Conservation (phyloP, 1,140 invertebrate species). For the Drosophila tropicalis region DNA sequence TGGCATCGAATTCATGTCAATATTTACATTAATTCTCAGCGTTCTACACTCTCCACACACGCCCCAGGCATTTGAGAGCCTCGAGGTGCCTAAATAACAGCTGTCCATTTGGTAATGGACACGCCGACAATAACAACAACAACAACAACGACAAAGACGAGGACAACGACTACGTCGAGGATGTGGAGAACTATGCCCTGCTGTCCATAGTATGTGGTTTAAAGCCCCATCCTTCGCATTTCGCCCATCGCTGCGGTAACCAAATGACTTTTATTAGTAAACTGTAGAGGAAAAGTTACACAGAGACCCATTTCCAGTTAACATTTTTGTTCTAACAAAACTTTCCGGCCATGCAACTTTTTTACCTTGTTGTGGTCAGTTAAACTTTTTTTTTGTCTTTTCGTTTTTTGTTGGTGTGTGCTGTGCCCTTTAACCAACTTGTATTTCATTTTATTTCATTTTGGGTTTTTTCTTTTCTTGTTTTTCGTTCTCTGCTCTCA, state of each 20-base stretch:
- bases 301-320: conserved; percentile 27
- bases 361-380: conserved; percentile 70
- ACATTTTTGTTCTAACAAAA: conserved; percentile 12
- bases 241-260: conserved; percentile 32
- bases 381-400: background rate
- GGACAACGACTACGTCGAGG: too few relatives aligned
- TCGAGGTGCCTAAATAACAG: conserved; percentile 36
- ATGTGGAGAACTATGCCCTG: too few relatives aligned
- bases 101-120: conserved; percentile 47
- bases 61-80: conserved; percentile 18
- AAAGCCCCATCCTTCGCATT: background rate
- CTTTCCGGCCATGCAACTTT: conserved; percentile 47
- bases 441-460: background rate
- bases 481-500: conserved; percentile 28
- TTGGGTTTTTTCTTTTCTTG: background rate
- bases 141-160: too few relatives aligned
- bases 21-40: conserved; percentile 73
- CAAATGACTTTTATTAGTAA: conserved; percentile 76
- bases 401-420: too few relatives aligned
- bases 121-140: background rate
- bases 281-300: conserved; percentile 57
- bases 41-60: conserved; percentile 22
- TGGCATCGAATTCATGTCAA: conserved; percentile 70
- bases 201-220: too few relatives aligned
- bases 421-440: background rate